A percentile compares a stretch with the other conserved stretches of the same genome.
These are phyloP conservation scores for Manacus vitellinus DNA, from an alignment of 2,113 vertebrate genomes.

Conservation along the genomic window DNA sequence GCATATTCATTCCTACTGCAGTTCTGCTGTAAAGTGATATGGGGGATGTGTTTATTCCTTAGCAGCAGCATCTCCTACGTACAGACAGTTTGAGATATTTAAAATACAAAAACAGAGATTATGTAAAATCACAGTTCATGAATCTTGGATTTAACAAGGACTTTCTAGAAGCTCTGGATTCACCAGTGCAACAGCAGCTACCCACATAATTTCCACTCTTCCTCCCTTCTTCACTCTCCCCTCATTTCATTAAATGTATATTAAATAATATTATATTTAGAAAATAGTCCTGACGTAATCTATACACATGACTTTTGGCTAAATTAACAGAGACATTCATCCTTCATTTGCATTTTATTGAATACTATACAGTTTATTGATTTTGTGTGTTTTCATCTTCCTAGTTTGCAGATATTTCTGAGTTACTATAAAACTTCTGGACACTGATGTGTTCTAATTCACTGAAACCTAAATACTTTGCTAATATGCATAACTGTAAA, in stretches of 20 bases:
- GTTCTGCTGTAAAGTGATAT: neutral
- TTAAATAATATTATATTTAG: neutral
- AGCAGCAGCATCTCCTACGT: conserved; percentile 21
- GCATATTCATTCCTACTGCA: neutral
- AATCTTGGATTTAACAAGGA: neutral
- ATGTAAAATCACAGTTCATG: neutral
- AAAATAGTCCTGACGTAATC: neutral
- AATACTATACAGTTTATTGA: neutral
- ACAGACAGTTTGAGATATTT: neutral
- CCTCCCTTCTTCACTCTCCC: neutral
- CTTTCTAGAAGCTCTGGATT: neutral
- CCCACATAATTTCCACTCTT: neutral
- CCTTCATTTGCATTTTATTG: neutral
- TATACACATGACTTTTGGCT: neutral
- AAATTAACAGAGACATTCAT: neutral
- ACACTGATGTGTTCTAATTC: neutral
- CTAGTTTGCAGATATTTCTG: neutral
- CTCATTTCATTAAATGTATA: neutral
- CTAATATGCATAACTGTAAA: neutral
- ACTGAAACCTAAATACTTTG: neutral
- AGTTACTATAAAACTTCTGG: neutral
- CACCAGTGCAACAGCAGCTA: accelerated
- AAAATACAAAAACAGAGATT: conserved; percentile 7
- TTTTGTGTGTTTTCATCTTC: neutral
- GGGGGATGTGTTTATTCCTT: conserved; percentile 24